These are phyloP conservation scores for Apteryx mantelli DNA, from an alignment of 2,113 vertebrate genomes.

Conservation along the genomic window DNA sequence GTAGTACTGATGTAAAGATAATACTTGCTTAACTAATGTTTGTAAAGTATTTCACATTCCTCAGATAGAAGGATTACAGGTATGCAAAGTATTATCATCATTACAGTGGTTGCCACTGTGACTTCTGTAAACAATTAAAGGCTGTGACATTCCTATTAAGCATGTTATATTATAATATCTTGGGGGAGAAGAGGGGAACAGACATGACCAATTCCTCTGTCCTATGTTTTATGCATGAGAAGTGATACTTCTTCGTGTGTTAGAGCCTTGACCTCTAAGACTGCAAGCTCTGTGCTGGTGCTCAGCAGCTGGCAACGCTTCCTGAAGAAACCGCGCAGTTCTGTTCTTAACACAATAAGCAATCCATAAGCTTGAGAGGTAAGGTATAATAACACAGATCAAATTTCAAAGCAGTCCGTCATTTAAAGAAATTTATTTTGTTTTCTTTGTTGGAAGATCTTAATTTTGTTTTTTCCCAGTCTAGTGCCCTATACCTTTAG, in stretches of 20 bases:
- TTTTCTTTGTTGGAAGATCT: conserved; percentile 19
- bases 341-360: not conserved
- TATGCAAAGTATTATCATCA: not conserved
- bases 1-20: conserved; percentile 34
- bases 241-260: not conserved
- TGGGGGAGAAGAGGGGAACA: not conserved
- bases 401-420: not conserved
- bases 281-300: not conserved
- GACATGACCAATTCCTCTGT: not conserved
- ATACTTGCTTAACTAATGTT: conserved; percentile 13
- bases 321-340: not conserved
- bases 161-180: not conserved
- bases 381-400: not conserved
- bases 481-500: not conserved
- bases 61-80: not conserved
- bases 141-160: not conserved
- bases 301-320: not conserved
- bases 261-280: not conserved
- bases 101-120: not conserved
- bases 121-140: conserved; percentile 40
- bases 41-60: conserved; percentile 31
- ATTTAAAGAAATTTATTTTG: conserved; percentile 23
- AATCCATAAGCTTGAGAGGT: not conserved
- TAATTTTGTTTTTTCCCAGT: not conserved
- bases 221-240: conserved; percentile 17